Evolutionary conservation across 2,113 vertebrate genomes (phyloP).

Genomic region (Ammodytes dubius): DNA sequence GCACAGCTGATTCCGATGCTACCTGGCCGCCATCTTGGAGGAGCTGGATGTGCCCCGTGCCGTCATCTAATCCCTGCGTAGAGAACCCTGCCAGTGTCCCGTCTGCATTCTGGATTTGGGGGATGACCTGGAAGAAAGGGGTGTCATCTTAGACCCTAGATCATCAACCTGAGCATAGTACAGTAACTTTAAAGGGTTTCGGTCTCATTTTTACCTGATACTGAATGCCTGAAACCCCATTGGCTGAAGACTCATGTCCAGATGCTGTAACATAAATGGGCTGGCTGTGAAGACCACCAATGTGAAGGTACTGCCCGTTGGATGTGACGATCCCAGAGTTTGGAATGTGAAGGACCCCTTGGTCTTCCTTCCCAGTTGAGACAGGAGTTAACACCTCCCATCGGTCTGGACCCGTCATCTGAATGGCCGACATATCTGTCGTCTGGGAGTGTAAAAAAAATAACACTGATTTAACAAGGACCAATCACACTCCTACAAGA

Average conservation of each 20-base stretch:
- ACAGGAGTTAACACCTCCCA: conserved; percentile 96
- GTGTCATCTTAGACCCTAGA: neutral
- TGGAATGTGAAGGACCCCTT: conserved; percentile 94
- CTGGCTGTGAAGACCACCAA: conserved; percentile 96
- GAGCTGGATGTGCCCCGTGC: conserved; percentile 93
- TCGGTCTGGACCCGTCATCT: conserved; percentile 94
- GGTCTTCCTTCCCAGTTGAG: conserved; percentile 94
- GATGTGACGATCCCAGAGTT: conserved; percentile 93
- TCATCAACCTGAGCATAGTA: neutral
- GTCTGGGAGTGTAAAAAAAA: conserved; percentile 83
- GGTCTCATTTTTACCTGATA: conserved; percentile 82
- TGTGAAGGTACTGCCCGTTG: conserved; percentile 96
- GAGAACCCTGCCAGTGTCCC: conserved; percentile 91
- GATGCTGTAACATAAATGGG: conserved; percentile 97
- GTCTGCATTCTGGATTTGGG: conserved; percentile 96
- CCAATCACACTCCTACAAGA: conserved; percentile 7
- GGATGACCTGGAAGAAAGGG: conserved; percentile 90
- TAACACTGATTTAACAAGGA: conserved; percentile 34
- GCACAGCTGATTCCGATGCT: conserved; percentile 83
- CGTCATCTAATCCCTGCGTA: conserved; percentile 90
- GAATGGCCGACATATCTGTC: conserved; percentile 94
- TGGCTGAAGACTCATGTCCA: conserved; percentile 90
- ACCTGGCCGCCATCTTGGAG: conserved; percentile 92
- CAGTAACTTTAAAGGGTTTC: neutral
- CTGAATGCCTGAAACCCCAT: conserved; percentile 94